These are phyloP conservation scores for Troides aeacus DNA, from an alignment of 2,888 invertebrate genomes.

Conservation along the genomic window DNA sequence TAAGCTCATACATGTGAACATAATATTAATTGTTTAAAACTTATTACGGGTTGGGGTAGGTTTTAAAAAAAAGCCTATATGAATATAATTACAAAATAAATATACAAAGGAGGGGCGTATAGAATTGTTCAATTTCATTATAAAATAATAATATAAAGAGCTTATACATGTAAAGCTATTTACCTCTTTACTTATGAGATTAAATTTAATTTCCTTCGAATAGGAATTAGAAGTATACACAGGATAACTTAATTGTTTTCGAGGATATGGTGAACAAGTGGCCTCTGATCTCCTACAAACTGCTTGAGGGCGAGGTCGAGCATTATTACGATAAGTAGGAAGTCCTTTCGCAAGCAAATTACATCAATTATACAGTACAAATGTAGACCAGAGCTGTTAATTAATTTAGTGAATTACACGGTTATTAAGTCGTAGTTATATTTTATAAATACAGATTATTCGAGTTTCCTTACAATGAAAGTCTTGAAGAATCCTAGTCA, in stretches of 20 bases:
- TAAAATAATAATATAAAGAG: background rate
- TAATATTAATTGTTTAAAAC: no score
- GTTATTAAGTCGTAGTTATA: background rate
- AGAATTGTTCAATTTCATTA: background rate
- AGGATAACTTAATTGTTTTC: slow-evolving; percentile 50
- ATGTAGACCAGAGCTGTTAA: slow-evolving; percentile 24
- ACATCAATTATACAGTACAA: slow-evolving; percentile 47
- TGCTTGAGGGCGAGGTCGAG: slow-evolving; percentile 50
- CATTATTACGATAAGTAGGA: slow-evolving; percentile 46
- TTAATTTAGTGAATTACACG: slow-evolving; percentile 24
- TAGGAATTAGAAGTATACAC: background rate
- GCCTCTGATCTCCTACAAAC: slow-evolving; percentile 52
- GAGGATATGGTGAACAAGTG: slow-evolving; percentile 52
- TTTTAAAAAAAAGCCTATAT: background rate
- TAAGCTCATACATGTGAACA: no score
- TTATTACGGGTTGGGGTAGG: no score
- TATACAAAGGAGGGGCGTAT: background rate
- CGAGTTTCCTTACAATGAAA: background rate
- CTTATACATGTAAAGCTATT: background rate
- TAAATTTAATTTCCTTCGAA: background rate
- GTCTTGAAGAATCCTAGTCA: background rate
- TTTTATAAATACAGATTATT: background rate
- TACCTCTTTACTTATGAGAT: background rate
- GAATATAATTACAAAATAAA: background rate
- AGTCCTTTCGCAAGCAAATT: slow-evolving; percentile 50